Conservation (phyloP, 2,888 invertebrate genomes). For the Incurvaria masculella region DNA sequence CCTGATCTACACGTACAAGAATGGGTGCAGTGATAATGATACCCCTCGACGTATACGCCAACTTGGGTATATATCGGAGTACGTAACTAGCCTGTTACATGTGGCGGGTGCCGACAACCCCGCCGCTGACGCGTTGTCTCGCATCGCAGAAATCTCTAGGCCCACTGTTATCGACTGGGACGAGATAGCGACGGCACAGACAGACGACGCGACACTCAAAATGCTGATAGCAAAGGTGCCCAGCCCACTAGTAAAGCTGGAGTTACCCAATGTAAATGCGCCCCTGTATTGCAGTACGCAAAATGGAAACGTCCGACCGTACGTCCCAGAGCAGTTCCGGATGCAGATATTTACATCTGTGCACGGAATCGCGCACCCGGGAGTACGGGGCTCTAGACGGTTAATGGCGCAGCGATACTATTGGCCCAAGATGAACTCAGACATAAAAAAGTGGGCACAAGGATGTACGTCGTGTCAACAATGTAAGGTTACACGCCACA, state of each 20-base stretch:
- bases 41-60: too few species aligned
- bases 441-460: slow-evolving; percentile 9
- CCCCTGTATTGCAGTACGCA: neutral
- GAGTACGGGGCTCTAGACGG: neutral
- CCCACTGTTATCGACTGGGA: neutral
- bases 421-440: slow-evolving; percentile 9
- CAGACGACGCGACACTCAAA: slow-evolving; percentile 3
- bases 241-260: neutral
- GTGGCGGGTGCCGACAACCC: neutral
- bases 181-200: slow-evolving; percentile 1
- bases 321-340: neutral
- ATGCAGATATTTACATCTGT: neutral
- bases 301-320: neutral
- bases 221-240: neutral
- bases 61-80: too few species aligned
- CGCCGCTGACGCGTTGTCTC: slow-evolving; percentile 1
- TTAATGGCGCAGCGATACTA: slow-evolving; percentile 1
- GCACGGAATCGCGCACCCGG: neutral
- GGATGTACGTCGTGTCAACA: slow-evolving; percentile 9
- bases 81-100: neutral
- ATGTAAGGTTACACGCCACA: slow-evolving; percentile 13
- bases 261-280: neutral
- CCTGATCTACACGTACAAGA: too few species aligned
- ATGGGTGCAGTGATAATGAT: too few species aligned
- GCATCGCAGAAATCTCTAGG: neutral